Base-by-base conservation (phyloP, 1,140 invertebrate species). In the Papilio polyxenes region DNA sequence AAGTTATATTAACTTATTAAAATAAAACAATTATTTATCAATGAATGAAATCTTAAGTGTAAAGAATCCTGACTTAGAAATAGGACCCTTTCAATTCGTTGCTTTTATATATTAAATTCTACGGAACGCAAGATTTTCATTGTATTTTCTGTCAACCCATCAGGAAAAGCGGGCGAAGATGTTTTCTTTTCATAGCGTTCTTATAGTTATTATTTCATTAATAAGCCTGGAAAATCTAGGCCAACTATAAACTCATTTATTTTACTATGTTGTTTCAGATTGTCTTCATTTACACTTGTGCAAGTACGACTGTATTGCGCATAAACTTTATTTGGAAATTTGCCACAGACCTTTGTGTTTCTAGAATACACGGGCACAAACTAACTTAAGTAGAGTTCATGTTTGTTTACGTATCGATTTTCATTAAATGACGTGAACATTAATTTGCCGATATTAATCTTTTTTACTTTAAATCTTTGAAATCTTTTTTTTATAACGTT, bases 241-340 rank as follows among this genome's bases (percentile, higher is more conserved):
- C 4, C 23, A 37, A 72, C 23, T 37, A 72, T 72, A 23, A 37
- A 72, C 40, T 37, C 11, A 72, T 10, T 72, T 37, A 40, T 72
- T 72, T 72, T 15, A 72, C 31, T 40, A 40, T 37, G 13, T 69
- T 69, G 65, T 72, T 37, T 72, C 37, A 20, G 37, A 72, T 37
- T 17, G 23, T 37, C 62, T 59, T 59, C 56, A 6, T 59, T 59
- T 31, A 65, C 65, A 72, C 31, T 72, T 72, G 65, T 72, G 65
- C 31, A 72, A 72, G 65, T 72, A 72, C 15, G 7, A 72, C 65
- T 72, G 62, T 69, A 72, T 37, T 72, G 31, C 31, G 65, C 31
- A 72, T 15, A 72, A 72, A 72, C 65, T 72, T 72, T 37, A 37
- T 37, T 72, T 72, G 65, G 65, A 72, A 37, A 40, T 37, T 72